A percentile compares a stretch with the other conserved stretches of the same genome.
phyloP scores from a whole-genome alignment of 1,140 invertebrate genomes.

The Tetragnatha versicolor region DNA sequence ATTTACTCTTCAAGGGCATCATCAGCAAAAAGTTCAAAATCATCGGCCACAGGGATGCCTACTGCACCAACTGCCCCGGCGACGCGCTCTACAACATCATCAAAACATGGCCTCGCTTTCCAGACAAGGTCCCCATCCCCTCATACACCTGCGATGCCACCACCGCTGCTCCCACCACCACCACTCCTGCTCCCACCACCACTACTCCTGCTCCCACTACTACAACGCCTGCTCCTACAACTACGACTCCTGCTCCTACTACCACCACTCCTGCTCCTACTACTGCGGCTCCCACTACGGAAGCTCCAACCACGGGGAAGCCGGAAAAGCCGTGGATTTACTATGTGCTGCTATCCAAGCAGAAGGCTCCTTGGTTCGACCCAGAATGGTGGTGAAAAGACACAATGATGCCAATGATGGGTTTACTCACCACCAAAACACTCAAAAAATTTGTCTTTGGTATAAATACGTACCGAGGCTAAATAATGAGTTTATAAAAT shows the following conservation, averaged over 20 bases:
- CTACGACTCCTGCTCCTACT: background rate
- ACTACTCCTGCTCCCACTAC: background rate
- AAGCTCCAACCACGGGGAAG: background rate
- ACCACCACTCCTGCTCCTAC: background rate
- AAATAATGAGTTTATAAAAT: no score
- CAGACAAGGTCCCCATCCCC: constrained; percentile 26
- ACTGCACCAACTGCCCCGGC: constrained; percentile 51
- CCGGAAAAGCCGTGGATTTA: background rate
- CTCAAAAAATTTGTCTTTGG: no score
- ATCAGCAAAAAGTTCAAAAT: constrained; percentile 31
- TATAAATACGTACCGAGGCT: no score
- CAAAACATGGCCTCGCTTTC: constrained; percentile 42
- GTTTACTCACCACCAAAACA: no score
- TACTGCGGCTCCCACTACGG: background rate
- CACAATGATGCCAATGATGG: no score
- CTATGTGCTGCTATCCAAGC: background rate
- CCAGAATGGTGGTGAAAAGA: no score
- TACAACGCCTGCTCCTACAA: background rate
- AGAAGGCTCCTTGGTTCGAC: background rate
- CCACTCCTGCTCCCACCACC: background rate
- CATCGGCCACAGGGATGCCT: constrained; percentile 52
- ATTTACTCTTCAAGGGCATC: constrained; percentile 17
- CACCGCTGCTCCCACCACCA: background rate
- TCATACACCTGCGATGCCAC: constrained; percentile 31
- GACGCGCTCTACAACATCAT: constrained; percentile 51